Conservation (phyloP, 2,113 vertebrate species). For the Climacteris rufus region DNA sequence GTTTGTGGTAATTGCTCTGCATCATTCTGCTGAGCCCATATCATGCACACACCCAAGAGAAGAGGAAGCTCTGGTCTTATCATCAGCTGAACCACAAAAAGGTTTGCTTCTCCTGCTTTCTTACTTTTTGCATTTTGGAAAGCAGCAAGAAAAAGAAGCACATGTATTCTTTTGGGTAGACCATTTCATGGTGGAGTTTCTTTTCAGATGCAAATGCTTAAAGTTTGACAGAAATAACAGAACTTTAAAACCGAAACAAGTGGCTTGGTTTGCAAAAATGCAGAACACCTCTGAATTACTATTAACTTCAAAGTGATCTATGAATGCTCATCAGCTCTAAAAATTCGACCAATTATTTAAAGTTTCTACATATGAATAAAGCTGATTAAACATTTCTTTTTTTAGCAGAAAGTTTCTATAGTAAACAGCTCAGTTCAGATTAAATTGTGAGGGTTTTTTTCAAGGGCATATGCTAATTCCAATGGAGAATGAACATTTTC, state of each 20-base stretch:
- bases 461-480: conserved; percentile 11
- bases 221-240: background rate
- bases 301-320: conserved; percentile 29
- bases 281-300: background rate
- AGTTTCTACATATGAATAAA: conserved; percentile 30
- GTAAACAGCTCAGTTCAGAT: background rate
- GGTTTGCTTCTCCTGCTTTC: background rate
- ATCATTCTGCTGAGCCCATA: background rate
- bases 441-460: background rate
- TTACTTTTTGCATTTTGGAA: background rate
- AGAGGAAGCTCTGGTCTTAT: conserved; percentile 13
- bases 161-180: background rate
- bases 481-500: background rate
- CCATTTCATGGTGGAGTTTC: rapidly evolving
- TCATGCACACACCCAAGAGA: background rate
- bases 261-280: conserved; percentile 27
- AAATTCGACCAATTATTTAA: conserved; percentile 46
- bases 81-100: background rate
- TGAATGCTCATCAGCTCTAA: conserved; percentile 1
- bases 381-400: conserved; percentile 39
- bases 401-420: conserved; percentile 19
- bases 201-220: background rate
- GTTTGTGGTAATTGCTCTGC: background rate
- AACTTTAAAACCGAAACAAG: background rate
- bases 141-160: background rate